Evolutionary conservation across 1,140 invertebrate species (phyloP).

Genomic region (Musca vetustissima): DNA sequence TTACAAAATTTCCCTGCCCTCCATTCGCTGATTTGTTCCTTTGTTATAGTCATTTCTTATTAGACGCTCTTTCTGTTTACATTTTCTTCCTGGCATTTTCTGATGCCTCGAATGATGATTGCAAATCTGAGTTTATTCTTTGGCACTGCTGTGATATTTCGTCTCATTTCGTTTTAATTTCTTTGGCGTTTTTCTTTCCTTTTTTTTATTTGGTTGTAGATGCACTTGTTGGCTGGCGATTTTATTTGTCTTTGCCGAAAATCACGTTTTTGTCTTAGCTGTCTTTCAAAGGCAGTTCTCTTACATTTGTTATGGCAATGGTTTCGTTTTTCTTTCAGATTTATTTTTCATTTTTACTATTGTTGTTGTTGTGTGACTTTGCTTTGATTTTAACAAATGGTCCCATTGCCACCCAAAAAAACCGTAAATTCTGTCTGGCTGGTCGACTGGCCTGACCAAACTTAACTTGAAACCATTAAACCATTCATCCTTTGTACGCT

Average conservation of each 20-base stretch:
- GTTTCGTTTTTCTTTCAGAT: background rate
- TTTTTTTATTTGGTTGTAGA: background rate
- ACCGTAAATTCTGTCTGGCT: background rate
- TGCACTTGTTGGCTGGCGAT: constrained; percentile 9
- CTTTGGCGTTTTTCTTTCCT: too few relatives aligned
- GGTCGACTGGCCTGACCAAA: constrained; percentile 2
- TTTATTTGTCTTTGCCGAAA: constrained; percentile 15
- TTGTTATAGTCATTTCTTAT: background rate
- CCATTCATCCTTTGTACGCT: background rate
- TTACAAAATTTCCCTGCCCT: too few relatives aligned
- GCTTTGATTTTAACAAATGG: constrained; percentile 9
- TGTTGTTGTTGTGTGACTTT: background rate
- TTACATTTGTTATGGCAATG: too few relatives aligned
- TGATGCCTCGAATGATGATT: background rate
- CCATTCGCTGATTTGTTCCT: too few relatives aligned
- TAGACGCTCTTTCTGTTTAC: background rate
- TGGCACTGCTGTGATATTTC: background rate
- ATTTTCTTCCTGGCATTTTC: too few relatives aligned
- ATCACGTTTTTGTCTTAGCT: constrained; percentile 4
- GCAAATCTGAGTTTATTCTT: constrained; percentile 17
- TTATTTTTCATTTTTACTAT: background rate
- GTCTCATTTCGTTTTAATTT: background rate
- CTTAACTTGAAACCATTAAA: constrained; percentile 14
- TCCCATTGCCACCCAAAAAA: constrained; percentile 1
- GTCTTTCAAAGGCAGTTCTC: background rate